These are phyloP conservation scores for Drosophila yakuba DNA, from an alignment of 1,140 invertebrate genomes.

Conservation along the genomic window DNA sequence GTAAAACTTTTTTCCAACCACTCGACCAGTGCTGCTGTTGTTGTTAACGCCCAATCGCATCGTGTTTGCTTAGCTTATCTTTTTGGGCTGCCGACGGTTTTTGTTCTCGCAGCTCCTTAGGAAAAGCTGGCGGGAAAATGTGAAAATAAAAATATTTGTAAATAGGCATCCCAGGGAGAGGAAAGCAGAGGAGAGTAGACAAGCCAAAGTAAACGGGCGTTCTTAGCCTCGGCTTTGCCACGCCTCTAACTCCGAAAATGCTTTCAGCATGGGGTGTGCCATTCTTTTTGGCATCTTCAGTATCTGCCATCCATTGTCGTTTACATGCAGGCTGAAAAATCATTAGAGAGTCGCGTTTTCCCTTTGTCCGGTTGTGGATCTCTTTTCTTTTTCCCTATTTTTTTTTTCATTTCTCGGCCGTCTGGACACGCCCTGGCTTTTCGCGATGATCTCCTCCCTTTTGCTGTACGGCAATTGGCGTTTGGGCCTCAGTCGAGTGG, in stretches of 20 bases:
- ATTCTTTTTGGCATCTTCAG: slow-evolving; percentile 2
- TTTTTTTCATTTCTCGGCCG: neutral
- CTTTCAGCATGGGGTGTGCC: slow-evolving; percentile 14
- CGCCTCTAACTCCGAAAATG: slow-evolving; percentile 45
- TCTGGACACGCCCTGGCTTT: slow-evolving; percentile 49
- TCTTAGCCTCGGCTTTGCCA: slow-evolving; percentile 26
- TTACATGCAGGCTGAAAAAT: slow-evolving; percentile 45
- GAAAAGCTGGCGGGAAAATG: slow-evolving; percentile 27
- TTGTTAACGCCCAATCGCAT: slow-evolving; percentile 63
- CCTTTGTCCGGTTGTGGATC: slow-evolving; percentile 30
- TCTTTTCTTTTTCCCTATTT: slow-evolving; percentile 6
- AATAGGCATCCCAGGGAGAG: slow-evolving; percentile 18
- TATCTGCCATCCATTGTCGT: slow-evolving; percentile 4
- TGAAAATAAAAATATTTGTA: slow-evolving; percentile 49
- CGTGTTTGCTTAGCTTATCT: slow-evolving; percentile 61
- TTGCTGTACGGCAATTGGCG: slow-evolving; percentile 47
- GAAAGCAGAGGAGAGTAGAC: neutral
- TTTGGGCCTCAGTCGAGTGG: slow-evolving; percentile 61
- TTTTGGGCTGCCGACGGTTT: slow-evolving; percentile 51
- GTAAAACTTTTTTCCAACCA: slow-evolving; percentile 9
- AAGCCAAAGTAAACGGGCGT: slow-evolving; percentile 45
- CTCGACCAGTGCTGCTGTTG: slow-evolving; percentile 22
- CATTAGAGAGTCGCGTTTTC: slow-evolving; percentile 39
- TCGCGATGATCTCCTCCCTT: slow-evolving; percentile 43
- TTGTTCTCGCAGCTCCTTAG: slow-evolving; percentile 16